Base-by-base conservation (phyloP, 2,113 vertebrate genomes). In the Acrocephalus arundinaceus region DNA sequence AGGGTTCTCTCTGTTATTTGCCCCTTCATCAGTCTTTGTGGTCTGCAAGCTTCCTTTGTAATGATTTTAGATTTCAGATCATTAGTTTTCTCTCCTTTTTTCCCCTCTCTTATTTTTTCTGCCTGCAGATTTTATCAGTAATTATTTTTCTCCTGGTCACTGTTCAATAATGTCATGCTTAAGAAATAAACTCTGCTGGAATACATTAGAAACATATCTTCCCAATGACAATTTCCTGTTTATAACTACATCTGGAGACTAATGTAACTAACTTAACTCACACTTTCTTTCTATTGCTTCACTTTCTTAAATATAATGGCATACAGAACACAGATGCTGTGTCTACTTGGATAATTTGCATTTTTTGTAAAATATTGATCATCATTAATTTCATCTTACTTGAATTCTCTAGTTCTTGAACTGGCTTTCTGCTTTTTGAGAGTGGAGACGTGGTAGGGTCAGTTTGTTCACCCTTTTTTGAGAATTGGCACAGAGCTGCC, bases 191-290 rank as follows among this genome's bases (percentile, higher is more conserved):
- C 30, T 35, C 93, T 93, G 90, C 94, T 97, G 96, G 95, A 93
- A 93, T 93, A 71, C 80, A 93, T 97, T 95, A 93, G 86, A 94
- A 93, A 87, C 90, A 97, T 94, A 97, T 74, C 96, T 97, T 95
- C 89, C 68, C 73, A 77, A 71, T 95, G 94, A 97, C 94, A 81
- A 59, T 93, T 96, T 96, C 96, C 96, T 97, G 96, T 96, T 96
- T 97, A 92, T 93, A 71, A 33, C 89, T 94, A 59, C 94, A 92
- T 95, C 93, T 96, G 91, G 95, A 95, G 63, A 85, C 67, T 70
- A 90, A 91, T 95, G 62, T 79, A 91, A 49, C 95, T 68, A 93
- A 73, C 66, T 85, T 82, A 82, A 90, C 82, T 66, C 84, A 70
- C 72, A 9, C 72, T 91, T 89, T 72, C 10, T 55, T 83, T 66